These are phyloP conservation scores for Cossypha caffra DNA, from an alignment of 2,797 vertebrate species.

Conservation along the genomic window DNA sequence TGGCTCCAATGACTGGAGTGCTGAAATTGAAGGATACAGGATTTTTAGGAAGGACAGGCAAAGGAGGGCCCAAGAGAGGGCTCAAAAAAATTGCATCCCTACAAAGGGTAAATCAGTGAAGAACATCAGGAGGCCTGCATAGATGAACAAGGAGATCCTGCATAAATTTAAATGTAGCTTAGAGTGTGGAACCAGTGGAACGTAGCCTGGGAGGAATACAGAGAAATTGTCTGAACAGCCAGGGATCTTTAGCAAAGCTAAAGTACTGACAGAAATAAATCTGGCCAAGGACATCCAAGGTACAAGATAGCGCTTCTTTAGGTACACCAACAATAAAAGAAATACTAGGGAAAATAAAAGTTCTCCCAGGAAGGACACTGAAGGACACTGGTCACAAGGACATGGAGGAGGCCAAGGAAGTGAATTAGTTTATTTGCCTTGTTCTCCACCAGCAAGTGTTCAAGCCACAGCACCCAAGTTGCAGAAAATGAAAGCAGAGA, in stretches of 20 bases:
- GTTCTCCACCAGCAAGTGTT: background rate
- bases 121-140: background rate
- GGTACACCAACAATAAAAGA: background rate
- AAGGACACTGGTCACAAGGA: background rate
- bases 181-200: background rate
- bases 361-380: background rate
- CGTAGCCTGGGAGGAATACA: background rate
- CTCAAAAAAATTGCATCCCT: background rate
- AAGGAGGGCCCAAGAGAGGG: background rate
- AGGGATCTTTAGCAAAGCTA: background rate
- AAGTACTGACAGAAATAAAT: background rate
- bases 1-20: background rate
- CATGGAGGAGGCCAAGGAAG: background rate
- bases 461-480: background rate
- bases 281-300: background rate
- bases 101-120: background rate
- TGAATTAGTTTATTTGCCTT: background rate
- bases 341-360: background rate
- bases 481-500: background rate
- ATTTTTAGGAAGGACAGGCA: background rate
- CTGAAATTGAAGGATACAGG: background rate
- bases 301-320: background rate
- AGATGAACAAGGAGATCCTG: background rate
- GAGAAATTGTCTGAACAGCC: background rate
- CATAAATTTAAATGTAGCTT: background rate